Percentiles rank a stretch among this genome's conserved stretches.
Conservation (phyloP, 2,797 vertebrate genomes). For the Mormyrops attenuatus region DNA sequence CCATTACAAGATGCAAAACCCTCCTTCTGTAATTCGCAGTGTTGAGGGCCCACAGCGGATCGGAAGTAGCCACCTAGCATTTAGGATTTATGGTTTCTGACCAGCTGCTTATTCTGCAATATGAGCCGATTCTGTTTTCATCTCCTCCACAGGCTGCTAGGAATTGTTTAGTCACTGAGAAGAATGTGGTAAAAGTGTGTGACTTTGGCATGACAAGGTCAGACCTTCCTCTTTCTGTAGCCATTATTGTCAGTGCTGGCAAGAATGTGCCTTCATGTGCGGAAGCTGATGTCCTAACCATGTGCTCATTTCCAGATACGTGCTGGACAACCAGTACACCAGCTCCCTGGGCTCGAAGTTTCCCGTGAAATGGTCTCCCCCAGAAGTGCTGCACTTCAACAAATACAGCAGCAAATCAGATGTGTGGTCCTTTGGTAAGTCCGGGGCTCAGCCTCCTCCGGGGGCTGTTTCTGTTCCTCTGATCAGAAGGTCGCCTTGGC, state of each 20-base stretch:
- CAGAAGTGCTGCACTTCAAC: slow-evolving; percentile 79
- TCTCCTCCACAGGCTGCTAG: slow-evolving; percentile 68
- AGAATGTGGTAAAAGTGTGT: slow-evolving; percentile 73
- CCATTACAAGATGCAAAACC: neutral
- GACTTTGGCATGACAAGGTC: slow-evolving; percentile 88
- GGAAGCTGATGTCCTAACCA: neutral
- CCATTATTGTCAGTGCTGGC: neutral
- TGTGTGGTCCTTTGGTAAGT: slow-evolving; percentile 83
- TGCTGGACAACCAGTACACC: slow-evolving; percentile 80
- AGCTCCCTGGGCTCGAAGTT: slow-evolving; percentile 78
- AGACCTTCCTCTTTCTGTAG: neutral
- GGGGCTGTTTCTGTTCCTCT: neutral
- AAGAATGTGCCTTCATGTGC: no score
- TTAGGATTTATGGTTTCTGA: neutral
- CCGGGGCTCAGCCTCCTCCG: neutral
- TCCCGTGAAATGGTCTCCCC: slow-evolving; percentile 85
- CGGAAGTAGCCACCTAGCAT: neutral
- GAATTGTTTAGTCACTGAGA: slow-evolving; percentile 74
- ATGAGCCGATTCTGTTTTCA: neutral
- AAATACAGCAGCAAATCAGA: slow-evolving; percentile 87
- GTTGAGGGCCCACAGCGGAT: neutral
- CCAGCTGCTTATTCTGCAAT: slow-evolving; percentile 1
- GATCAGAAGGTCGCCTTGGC: neutral
- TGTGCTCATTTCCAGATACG: slow-evolving; percentile 57
- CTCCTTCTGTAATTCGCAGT: neutral